Base-by-base conservation (phyloP, 2,113 vertebrate genomes). In the Oceanites oceanicus region DNA sequence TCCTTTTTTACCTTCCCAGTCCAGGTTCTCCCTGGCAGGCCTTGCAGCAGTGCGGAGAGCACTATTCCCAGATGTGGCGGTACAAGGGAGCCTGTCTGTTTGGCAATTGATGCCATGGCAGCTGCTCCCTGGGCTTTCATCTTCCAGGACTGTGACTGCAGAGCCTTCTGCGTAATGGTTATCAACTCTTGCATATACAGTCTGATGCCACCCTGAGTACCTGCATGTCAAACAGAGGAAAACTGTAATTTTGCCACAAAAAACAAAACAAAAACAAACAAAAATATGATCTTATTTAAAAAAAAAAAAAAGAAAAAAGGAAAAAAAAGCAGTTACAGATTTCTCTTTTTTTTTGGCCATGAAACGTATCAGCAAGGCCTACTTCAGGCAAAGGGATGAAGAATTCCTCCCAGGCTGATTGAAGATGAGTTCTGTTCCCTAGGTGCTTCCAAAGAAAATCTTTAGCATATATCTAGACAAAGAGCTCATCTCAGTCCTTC, bases 101-200 rank as follows among this genome's bases (percentile, higher is more conserved):
- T 99, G 85, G 99, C 99, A 89, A 99, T 98, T 5, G 99, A 99
- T 75, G 99, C 99, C 99, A 99, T 99, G 94, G 99, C 99, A 94
- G 98, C 96, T 21, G 99, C 99, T 83, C 99, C 99, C 95, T 99
- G 99, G n/a, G 99, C 99, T 97, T 99, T 99, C 99, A 99, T 99
- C 97, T 99, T 99, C 99, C 99, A 99, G 58, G 99, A 99, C 92
- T 99, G 99, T 49, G 99, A 99, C 96, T 99, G 99, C 94, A 99
- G 97, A 53, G 99, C 99, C 96, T 98, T 99, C 97, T 99, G 99
- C 7, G 99, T 99, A 88, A 99, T 98, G 66, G 96, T 90, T 89
- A 99, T 99, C 97, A 99, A 98, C 96, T 99, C 99, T 7, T 98
- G 98, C 98, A 99, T 98, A 92, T 99, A 99, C 34, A 99, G 98